Evolutionary conservation across 1,140 invertebrate genomes (phyloP).

Genomic region (Bombus fervidus): DNA sequence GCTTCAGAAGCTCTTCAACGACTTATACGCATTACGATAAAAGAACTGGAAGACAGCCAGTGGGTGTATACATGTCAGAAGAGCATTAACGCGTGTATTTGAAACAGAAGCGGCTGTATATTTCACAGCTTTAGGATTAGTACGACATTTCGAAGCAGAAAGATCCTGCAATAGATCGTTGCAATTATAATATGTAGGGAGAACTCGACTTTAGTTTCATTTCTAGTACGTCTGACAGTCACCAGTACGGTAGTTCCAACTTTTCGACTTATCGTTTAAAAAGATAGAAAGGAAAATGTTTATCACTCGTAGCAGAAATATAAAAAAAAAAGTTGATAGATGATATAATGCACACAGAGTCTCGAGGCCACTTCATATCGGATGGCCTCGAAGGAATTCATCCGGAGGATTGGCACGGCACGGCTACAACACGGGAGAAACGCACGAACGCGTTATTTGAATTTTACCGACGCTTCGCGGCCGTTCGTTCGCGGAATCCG

Average conservation of each 20-base stretch:
- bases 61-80: too few relatives aligned
- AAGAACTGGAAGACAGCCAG: neutral
- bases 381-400: neutral
- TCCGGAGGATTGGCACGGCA: constrained; percentile 3
- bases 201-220: neutral
- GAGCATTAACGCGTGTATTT: too few relatives aligned
- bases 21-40: neutral
- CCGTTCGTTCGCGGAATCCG: constrained; percentile 19
- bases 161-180: neutral
- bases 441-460: constrained; percentile 45
- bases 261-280: neutral
- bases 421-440: neutral
- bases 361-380: neutral
- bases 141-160: too few relatives aligned
- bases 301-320: too few relatives aligned
- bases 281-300: neutral
- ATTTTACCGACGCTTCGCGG: constrained; percentile 45
- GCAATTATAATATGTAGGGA: neutral
- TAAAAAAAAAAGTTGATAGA: neutral
- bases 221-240: neutral
- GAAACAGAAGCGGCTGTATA: too few relatives aligned
- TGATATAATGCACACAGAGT: neutral
- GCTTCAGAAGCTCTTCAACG: neutral
- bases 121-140: too few relatives aligned
- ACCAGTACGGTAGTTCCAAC: neutral